Base-by-base conservation (phyloP, 92 coral and sea anemone genomes). In the Epizoanthus illoricatus region DNA sequence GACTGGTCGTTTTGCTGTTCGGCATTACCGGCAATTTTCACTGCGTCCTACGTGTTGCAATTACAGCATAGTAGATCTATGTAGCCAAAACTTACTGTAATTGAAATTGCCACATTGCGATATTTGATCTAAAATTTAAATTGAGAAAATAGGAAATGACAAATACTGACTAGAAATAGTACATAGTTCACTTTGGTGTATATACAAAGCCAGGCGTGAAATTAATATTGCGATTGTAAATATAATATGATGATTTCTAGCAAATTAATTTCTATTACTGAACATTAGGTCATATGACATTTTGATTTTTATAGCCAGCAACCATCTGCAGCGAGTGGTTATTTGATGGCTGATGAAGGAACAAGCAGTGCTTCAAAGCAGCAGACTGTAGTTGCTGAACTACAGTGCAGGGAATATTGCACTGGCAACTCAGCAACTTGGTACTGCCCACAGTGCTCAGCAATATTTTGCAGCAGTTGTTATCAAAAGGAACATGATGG, bases 381-480 rank as follows among this genome's bases (percentile, higher is more conserved):
- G 12, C 21, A 40, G 43, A 15, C 82, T 10, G 56, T 9, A 52
- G 43, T 62, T 63, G 82, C 71, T 40, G 61, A 63, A 3, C 24
- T 64, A n/a, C 47, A 70, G 72, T 95, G 98, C 65, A 86, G 78
- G 4, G 99, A 97, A 74, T 97, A 91, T 79, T 97, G 99, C 55
- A 81, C 59, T 39, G 98, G 99, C 1, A 87, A 85, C 69, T 12
- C 74, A 60, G 98, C 98, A 0, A 89, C 88, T 65, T 97, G 84
- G 81, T 97, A 94, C 70, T 97, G 99, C 23, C 97, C 98, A 33
- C 98, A 97, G 71, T 97, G 99, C 65, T 87, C 92, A 20, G 95
- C 98, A 47, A 92, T 94, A 82, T 97, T 90, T 88, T 97, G 99
- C 84, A 71, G 83, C n/a, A 81, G 85, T 9, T 97, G 99, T 43